Conservation (phyloP, 1,140 invertebrate species). For the Leptinotarsa texana region DNA sequence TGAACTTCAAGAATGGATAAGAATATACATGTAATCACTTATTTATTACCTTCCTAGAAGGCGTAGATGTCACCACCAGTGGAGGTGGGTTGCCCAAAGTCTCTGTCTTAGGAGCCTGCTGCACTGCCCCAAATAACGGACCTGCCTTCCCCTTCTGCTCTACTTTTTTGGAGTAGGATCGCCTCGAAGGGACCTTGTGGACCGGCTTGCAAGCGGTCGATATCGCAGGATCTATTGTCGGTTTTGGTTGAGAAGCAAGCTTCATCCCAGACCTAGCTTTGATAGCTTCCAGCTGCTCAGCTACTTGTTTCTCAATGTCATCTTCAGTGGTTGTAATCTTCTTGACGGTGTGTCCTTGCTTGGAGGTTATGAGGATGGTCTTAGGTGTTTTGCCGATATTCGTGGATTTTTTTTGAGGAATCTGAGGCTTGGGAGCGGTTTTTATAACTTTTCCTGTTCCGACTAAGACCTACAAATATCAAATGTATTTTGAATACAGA, state of each 20-base stretch:
- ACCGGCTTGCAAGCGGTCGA: background rate
- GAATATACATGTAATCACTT: too few relatives aligned
- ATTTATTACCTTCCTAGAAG: slow-evolving; percentile 11
- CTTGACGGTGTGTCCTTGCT: slow-evolving; percentile 50
- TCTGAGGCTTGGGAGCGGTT: background rate
- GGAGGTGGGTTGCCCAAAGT: slow-evolving; percentile 28
- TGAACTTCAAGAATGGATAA: too few relatives aligned
- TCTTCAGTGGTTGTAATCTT: slow-evolving; percentile 46
- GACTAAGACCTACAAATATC: too few relatives aligned
- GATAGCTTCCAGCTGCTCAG: slow-evolving; percentile 53
- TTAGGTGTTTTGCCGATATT: slow-evolving; percentile 24
- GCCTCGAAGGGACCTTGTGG: slow-evolving; percentile 22
- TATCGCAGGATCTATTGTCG: background rate
- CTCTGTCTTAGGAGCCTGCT: slow-evolving; percentile 9
- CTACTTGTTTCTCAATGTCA: slow-evolving; percentile 40
- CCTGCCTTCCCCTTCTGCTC: slow-evolving; percentile 21
- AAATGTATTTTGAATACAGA: too few relatives aligned
- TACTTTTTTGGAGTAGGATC: slow-evolving; percentile 37
- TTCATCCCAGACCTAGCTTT: slow-evolving; percentile 41
- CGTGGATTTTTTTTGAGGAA: background rate
- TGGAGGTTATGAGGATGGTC: slow-evolving; percentile 50
- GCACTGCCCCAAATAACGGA: background rate
- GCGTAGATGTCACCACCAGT: slow-evolving; percentile 35
- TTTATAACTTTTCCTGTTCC: background rate
- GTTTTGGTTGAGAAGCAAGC: slow-evolving; percentile 31